Percentiles rank a stretch among this genome's conserved stretches.
These are phyloP conservation scores for Bathynomus jamesi DNA, from an alignment of 1,140 invertebrate genomes.

Conservation along the genomic window DNA sequence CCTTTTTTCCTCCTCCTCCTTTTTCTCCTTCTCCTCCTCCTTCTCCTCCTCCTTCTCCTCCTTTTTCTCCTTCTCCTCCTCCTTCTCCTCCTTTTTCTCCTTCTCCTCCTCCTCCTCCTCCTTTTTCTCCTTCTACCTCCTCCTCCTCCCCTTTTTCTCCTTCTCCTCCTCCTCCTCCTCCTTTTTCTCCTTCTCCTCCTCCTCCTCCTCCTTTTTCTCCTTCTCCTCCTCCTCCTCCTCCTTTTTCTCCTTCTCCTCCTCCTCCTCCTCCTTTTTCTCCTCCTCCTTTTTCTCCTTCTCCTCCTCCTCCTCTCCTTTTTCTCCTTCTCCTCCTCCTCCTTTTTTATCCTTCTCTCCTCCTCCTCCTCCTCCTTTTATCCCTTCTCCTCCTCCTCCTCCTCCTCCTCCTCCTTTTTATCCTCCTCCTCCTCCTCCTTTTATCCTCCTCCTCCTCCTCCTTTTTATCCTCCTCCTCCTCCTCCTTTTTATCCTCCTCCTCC, in stretches of 20 bases:
- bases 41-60: not conserved
- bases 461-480: not conserved
- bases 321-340: not conserved
- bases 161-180: not conserved
- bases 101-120: not conserved
- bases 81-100: not conserved
- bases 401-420: not conserved
- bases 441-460: not conserved
- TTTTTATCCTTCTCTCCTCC: not conserved
- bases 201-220: not conserved
- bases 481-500: not conserved
- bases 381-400: not conserved
- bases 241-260: not conserved
- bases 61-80: not conserved
- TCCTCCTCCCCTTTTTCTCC: not conserved
- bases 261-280: not conserved
- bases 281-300: not conserved
- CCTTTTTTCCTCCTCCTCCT: not conserved
- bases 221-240: not conserved
- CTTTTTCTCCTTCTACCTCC: not conserved
- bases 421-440: not conserved
- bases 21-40: not conserved
- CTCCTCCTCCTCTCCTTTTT: not conserved
- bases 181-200: not conserved
- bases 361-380: not conserved